Evolutionary conservation across 2,797 vertebrate species (phyloP).

Genomic region (Melanotaenia maccullochi): DNA sequence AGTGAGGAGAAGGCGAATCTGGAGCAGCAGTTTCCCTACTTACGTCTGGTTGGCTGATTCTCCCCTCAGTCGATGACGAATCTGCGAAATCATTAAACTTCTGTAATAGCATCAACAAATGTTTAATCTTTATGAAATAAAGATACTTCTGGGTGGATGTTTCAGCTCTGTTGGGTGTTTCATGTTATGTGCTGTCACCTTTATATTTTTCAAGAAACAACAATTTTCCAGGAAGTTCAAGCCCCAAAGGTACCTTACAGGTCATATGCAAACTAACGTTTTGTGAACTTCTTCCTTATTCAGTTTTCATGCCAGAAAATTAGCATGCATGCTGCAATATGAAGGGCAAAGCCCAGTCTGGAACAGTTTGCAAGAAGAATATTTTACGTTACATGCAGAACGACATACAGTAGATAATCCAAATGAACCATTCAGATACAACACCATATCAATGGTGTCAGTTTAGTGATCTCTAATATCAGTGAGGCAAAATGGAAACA

Average conservation of each 20-base stretch:
- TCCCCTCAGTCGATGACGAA: conserved; percentile 30
- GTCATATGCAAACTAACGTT: conserved; percentile 29
- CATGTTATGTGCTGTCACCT: not conserved
- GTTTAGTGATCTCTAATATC: too few relatives aligned
- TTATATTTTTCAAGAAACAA: conserved; percentile 29
- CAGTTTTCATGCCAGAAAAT: not conserved
- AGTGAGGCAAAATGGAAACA: too few relatives aligned
- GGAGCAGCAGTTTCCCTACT: conserved; percentile 42
- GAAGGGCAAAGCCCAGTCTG: not conserved
- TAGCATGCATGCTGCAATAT: not conserved
- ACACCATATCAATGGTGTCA: not conserved
- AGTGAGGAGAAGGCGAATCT: conserved; percentile 48
- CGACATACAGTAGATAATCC: not conserved
- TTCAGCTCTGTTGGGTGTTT: conserved; percentile 6
- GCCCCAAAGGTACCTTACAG: not conserved
- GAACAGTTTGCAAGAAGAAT: not conserved
- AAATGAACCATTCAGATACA: not conserved
- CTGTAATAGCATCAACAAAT: conserved; percentile 2
- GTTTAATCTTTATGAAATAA: not conserved
- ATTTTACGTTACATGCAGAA: too few relatives aligned
- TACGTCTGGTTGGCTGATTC: conserved; percentile 31
- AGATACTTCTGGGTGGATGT: not conserved
- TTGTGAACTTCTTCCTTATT: conserved; percentile 9
- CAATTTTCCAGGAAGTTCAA: conserved; percentile 42
- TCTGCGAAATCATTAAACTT: conserved; percentile 31